phyloP scores from a whole-genome alignment of 2,797 vertebrate genomes.

The Coccyzus lansbergi region DNA sequence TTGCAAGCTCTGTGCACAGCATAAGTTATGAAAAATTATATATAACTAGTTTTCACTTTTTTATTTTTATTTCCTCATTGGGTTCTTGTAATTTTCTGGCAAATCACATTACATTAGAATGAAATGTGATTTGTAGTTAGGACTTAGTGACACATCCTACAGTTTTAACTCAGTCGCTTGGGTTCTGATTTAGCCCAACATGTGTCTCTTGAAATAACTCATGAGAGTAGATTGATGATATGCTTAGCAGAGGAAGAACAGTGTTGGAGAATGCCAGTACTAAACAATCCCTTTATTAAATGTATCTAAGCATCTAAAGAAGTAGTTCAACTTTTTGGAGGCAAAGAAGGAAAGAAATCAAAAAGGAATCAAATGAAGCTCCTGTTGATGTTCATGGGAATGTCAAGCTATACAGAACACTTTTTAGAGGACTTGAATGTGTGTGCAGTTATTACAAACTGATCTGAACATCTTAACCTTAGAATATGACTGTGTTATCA shows the following conservation, averaged over 20 bases:
- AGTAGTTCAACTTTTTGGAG: background rate
- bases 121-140: conserved; percentile 49
- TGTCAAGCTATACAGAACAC: background rate
- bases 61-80: conserved; percentile 41
- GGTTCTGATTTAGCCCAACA: conserved; percentile 46
- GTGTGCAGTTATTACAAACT: background rate
- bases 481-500: background rate
- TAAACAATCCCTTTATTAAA: conserved; percentile 46
- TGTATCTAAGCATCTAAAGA: conserved; percentile 1
- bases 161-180: conserved; percentile 53
- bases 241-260: conserved; percentile 44
- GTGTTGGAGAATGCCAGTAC: background rate
- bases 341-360: background rate
- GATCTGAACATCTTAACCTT: background rate
- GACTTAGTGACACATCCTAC: conserved; percentile 30
- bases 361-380: background rate
- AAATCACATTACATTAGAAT: conserved; percentile 26
- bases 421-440: background rate
- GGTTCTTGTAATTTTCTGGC: conserved; percentile 28
- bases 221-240: conserved; percentile 34
- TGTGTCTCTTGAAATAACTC: conserved; percentile 57
- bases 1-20: background rate
- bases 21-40: conserved; percentile 3
- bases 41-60: background rate
- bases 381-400: background rate